phyloP scores from a whole-genome alignment of 2,113 vertebrate genomes.

The Lagopus muta region DNA sequence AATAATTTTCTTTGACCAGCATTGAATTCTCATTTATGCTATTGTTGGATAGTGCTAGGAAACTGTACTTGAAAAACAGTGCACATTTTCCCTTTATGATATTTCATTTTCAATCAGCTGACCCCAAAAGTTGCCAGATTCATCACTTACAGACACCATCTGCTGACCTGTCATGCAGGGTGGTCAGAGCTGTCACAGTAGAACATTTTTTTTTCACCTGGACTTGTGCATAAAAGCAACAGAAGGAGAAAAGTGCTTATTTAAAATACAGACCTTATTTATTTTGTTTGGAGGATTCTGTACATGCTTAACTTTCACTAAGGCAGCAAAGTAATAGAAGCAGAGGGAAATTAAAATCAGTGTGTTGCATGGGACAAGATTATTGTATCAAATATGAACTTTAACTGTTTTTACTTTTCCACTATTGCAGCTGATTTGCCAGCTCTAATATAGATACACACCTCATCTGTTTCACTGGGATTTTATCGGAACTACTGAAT shows the following conservation, averaged over 20 bases:
- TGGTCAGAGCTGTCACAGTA: background rate
- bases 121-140: constrained; percentile 46
- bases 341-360: background rate
- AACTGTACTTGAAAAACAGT: background rate
- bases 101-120: constrained; percentile 50
- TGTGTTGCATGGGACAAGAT: background rate
- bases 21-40: constrained; percentile 26
- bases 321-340: background rate
- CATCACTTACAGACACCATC: constrained; percentile 56
- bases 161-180: constrained; percentile 35
- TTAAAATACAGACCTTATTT: background rate
- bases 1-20: constrained; percentile 52
- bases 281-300: background rate
- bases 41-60: background rate
- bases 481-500: background rate
- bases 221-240: background rate
- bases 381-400: background rate
- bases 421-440: background rate
- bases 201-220: background rate
- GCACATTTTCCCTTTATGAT: background rate
- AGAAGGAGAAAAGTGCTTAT: background rate
- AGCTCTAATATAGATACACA: background rate
- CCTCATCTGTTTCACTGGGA: background rate
- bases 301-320: background rate
- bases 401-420: background rate